Percentiles rank a stretch among this genome's conserved stretches.
Conservation (phyloP, 2,888 invertebrate species). For the Gymnocheta viridis region DNA sequence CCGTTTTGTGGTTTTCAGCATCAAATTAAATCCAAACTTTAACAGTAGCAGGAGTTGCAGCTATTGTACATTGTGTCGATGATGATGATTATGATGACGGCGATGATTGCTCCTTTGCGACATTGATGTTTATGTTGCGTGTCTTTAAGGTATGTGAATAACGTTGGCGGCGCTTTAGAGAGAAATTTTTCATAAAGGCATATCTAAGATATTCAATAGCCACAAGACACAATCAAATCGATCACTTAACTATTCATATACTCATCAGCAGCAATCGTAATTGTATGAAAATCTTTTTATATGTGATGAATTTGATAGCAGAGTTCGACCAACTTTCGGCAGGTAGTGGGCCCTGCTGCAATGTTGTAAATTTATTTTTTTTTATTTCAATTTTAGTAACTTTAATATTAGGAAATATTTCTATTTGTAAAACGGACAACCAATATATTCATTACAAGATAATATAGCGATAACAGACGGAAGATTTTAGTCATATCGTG, state of each 20-base stretch:
- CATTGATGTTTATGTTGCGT: constrained; percentile 71
- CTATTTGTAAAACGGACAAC: too few species aligned
- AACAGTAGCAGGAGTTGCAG: constrained; percentile 63
- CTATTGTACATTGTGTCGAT: constrained; percentile 39
- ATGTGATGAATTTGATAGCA: neutral
- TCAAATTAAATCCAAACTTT: constrained; percentile 55
- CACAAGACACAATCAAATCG: constrained; percentile 68
- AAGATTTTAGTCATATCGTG: too few species aligned
- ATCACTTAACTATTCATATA: constrained; percentile 68
- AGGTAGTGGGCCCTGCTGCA: neutral
- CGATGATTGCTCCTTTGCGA: constrained; percentile 69
- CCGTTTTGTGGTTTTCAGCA: constrained; percentile 40
- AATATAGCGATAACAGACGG: too few species aligned
- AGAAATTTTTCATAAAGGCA: constrained; percentile 54
- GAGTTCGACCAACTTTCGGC: neutral
- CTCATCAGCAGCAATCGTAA: constrained; percentile 44
- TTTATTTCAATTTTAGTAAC: neutral
- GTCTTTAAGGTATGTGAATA: constrained; percentile 63
- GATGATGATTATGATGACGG: constrained; percentile 52
- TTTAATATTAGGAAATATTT: too few species aligned
- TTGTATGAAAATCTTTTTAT: constrained; percentile 10
- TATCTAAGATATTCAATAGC: constrained; percentile 63
- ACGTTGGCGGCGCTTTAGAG: constrained; percentile 68
- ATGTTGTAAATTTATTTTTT: neutral
- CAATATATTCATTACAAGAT: too few species aligned